Percentiles rank a stretch among this genome's conserved stretches.
These are phyloP conservation scores for Ptilodon capucinus DNA, from an alignment of 2,888 invertebrate genomes.

Conservation along the genomic window DNA sequence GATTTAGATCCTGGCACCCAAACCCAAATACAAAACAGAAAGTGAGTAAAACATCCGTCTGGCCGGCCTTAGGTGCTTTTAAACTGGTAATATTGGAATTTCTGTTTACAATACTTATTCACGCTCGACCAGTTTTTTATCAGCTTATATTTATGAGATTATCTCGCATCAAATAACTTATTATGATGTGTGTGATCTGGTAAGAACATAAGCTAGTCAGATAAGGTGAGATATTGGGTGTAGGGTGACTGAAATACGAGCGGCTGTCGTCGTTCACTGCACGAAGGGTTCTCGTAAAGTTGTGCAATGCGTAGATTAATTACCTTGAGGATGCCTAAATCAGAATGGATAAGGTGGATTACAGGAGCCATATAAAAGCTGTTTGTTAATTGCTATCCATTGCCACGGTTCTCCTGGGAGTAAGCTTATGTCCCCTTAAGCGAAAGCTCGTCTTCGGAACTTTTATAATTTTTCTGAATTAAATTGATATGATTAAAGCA, in stretches of 20 bases:
- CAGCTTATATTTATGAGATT: slow-evolving; percentile 26
- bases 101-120: not conserved
- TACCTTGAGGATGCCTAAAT: slow-evolving; percentile 15
- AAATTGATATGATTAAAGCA: no score
- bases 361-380: slow-evolving; percentile 10
- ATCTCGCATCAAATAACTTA: slow-evolving; percentile 35
- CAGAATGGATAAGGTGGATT: slow-evolving; percentile 16
- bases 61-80: not conserved
- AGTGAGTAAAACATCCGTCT: not conserved
- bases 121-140: not conserved
- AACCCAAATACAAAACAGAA: not conserved
- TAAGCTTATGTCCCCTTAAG: not conserved
- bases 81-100: not conserved
- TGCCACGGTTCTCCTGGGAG: not conserved
- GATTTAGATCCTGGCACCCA: not conserved
- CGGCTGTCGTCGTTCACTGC: slow-evolving; percentile 29
- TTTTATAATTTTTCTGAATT: no score
- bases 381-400: not conserved
- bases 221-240: slow-evolving; percentile 47
- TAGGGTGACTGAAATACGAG: slow-evolving; percentile 52
- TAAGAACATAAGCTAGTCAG: slow-evolving; percentile 37
- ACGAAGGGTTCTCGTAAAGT: slow-evolving; percentile 39
- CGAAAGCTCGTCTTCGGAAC: no score
- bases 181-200: slow-evolving; percentile 37
- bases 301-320: slow-evolving; percentile 34